A percentile compares a stretch with the other conserved stretches of the same genome.
Conservation (phyloP, 2,888 invertebrate species). For the Yponomeuta cagnagella region DNA sequence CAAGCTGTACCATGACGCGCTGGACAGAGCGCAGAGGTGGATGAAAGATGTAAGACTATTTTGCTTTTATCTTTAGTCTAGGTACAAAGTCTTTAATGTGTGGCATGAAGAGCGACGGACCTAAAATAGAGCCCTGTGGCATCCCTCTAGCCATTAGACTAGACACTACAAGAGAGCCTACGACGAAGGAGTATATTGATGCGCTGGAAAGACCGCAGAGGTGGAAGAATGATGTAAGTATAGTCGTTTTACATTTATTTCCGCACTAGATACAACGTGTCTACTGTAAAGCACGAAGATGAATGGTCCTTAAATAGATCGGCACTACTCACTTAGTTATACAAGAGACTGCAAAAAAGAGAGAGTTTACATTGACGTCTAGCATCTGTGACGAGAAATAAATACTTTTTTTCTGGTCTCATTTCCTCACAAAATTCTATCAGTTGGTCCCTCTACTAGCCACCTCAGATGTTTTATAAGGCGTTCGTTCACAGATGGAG, state of each 20-base stretch:
- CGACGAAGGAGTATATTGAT: conserved; percentile 60
- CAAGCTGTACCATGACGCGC: conserved; percentile 82
- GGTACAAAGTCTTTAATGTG: too few relatives aligned
- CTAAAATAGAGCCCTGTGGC: too few relatives aligned
- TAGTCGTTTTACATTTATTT: not conserved
- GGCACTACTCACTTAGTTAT: conserved; percentile 63
- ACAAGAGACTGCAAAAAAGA: conserved; percentile 88
- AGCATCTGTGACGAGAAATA: too few relatives aligned
- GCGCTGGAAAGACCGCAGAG: too few relatives aligned
- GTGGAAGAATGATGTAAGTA: conserved; percentile 85
- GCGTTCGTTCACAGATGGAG: conserved; percentile 59
- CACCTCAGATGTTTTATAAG: not conserved
- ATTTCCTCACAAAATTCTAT: not conserved
- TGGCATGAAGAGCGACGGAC: too few relatives aligned
- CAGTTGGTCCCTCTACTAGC: not conserved
- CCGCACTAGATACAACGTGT: too few relatives aligned
- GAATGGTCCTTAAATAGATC: too few relatives aligned
- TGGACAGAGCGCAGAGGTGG: conserved; percentile 89
- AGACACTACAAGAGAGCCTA: conserved; percentile 87
- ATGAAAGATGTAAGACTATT: conserved; percentile 77
- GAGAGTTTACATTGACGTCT: too few relatives aligned
- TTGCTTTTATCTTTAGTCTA: not conserved
- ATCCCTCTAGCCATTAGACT: conserved; percentile 76
- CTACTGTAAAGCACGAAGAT: too few relatives aligned
- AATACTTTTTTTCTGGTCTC: too few relatives aligned